Base-by-base conservation (phyloP, 37 sponge, comb jelly and placozoan genomes). In the Tethya wilhelma region DNA sequence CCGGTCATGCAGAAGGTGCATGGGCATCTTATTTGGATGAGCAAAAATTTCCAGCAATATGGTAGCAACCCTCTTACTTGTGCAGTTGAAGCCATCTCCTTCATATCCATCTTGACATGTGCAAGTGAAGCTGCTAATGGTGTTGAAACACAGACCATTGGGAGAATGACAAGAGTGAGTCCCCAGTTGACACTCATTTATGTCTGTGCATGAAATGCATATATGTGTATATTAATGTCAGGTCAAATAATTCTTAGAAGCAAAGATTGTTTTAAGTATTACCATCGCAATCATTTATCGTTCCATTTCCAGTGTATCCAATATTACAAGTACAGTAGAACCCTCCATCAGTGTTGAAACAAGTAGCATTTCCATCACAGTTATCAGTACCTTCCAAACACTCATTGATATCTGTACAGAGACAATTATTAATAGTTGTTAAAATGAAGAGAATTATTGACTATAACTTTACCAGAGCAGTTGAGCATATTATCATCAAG, bases 71-170 rank as follows among this genome's bases (percentile, higher is more conserved):
- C 8, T 25, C 71, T 69, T 60, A 83, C 83, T 56, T 45, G 55
- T 53, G 45, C 84, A 83, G 55, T 41, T 83, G 31, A 75, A 38
- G 11, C 75, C 67, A 75, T 80, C 69, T 57, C 81, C 74, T 19
- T 38, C 31, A 58, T 41, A 87, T 41, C 87, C 87, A 74, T 30
- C 38, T 5, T 20, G 0, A 56, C 87, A 87, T 23, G 59, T 42
- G 31, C 87, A 87, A 0, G 58, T 23, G 53, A 59, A 87, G 36
- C 76, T 75, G 22, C 87, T 82, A 67, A 69, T 67, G 28, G 75
- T 67, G 32, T 87, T 75, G 37, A 31, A 58, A 44, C 87, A 87
- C 33, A 26, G 22, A 32, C 74, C 59, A 73, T 71, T 44, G 36
- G 62, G n/a, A 14, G 36, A 9, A 33, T 41, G 4, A 70, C 73